Base-by-base conservation (phyloP, 2,797 vertebrate species). In the Zalophus californianus region DNA sequence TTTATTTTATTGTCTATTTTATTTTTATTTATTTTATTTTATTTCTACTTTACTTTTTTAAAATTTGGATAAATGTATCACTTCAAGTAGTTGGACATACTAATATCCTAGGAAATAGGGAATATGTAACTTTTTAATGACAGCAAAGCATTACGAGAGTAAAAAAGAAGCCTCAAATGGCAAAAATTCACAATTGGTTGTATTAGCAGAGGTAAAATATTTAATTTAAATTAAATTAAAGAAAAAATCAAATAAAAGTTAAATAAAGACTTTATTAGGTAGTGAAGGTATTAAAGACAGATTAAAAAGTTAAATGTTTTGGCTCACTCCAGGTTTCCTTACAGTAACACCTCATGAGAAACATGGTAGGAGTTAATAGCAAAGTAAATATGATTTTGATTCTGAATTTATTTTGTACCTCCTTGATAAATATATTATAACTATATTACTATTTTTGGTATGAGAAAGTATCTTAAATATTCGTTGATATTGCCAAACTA, bases 311-410 rank as follows among this genome's bases (percentile, higher is more conserved):
- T 72, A 54, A 78, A 58, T 50, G n/a, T 84, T 44, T 14, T 41
- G 66, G 48, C 35, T 86, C 29, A 84, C 35, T 44, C 77, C 44
- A 64, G 9, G 23, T 78, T 94, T 77, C 50, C 60, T 79, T 89
- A 44, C 0, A 84, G 44, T 60, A 52, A 70, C 2, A 82, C 23
- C 5, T 70, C 48, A 68, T 75, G 14, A 78, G 64, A 91, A 90
- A 78, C 11, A 94, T 25, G 38, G 32, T 86, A 60, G 70, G 86
- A 91, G 80, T 82, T 82, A 77, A 68, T 0, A 80, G 89, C 73
- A 86, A 96, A 89, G n/a, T n/a, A 62, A 86, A 84, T 66, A 21
- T 68, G 62, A 86, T 79, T 94, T 87, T 96, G 77, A 86, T 48
- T 73, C 77, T 60, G 32, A 29, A 60, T 83, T 94, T 70, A 50